Evolutionary conservation across 2,113 vertebrate species (phyloP).

Genomic region (Atherinomorus stipes): DNA sequence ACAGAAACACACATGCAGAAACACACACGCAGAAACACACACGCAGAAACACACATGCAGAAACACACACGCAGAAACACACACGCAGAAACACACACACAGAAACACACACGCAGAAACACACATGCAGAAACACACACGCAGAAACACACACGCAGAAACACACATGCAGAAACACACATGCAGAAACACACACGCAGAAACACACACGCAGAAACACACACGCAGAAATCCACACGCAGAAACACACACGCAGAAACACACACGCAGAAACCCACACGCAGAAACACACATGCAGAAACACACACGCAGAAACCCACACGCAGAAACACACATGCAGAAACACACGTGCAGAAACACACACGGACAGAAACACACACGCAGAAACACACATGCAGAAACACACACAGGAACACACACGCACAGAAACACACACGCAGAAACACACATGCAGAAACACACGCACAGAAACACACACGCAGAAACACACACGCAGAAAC

Average conservation of each 20-base stretch:
- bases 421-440: not conserved
- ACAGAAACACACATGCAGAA: conserved; percentile 3
- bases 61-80: too few species aligned
- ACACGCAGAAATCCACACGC: too few species aligned
- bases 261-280: not conserved
- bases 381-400: conserved; percentile 2
- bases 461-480: not conserved
- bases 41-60: conserved; percentile 3
- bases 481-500: conserved; percentile 8
- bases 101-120: conserved; percentile 8
- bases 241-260: not conserved
- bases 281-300: too few species aligned
- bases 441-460: conserved; percentile 4
- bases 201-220: not conserved
- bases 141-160: not conserved
- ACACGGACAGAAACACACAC: not conserved
- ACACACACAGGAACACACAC: too few species aligned
- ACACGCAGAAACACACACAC: not conserved
- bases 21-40: not conserved
- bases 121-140: too few species aligned
- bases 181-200: not conserved
- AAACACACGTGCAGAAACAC: too few species aligned
- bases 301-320: not conserved
- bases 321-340: conserved; percentile 3
- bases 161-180: too few species aligned